phyloP scores from a whole-genome alignment of 1,140 invertebrate genomes.

The Dreissena polymorpha region DNA sequence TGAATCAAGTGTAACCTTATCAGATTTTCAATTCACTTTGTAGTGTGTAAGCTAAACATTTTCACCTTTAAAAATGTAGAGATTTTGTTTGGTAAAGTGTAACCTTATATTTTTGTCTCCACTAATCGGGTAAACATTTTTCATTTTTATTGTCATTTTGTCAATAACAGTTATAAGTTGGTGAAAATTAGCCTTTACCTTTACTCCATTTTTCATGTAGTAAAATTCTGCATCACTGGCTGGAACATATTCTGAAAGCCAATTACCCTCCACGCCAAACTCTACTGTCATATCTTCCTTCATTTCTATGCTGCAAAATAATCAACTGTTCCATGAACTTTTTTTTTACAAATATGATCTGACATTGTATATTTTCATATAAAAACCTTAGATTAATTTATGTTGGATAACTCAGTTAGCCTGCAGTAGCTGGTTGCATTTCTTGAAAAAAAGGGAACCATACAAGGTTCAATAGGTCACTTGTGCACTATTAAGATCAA shows the following conservation, averaged over 20 bases:
- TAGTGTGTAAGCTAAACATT: too few relatives aligned
- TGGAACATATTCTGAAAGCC: constrained; percentile 69
- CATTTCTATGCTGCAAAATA: constrained; percentile 61
- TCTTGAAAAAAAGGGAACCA: neutral
- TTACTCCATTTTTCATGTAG: constrained; percentile 63
- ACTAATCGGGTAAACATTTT: too few relatives aligned
- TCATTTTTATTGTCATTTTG: too few relatives aligned
- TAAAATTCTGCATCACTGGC: constrained; percentile 55
- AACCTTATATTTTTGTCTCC: too few relatives aligned
- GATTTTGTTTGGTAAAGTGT: too few relatives aligned
- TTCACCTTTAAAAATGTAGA: too few relatives aligned
- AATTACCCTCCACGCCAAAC: constrained; percentile 68
- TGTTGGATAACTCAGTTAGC: neutral
- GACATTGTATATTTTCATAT: neutral
- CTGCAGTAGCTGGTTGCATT: neutral
- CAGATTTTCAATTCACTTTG: too few relatives aligned
- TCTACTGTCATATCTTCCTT: constrained; percentile 56
- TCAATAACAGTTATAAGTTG: too few relatives aligned
- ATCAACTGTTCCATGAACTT: neutral
- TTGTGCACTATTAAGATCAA: too few relatives aligned
- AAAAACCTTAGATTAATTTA: neutral
- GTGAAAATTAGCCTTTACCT: constrained; percentile 53
- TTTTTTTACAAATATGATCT: neutral
- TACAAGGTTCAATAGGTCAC: too few relatives aligned
- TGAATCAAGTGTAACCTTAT: too few relatives aligned